A percentile compares a stretch with the other conserved stretches of the same genome.
Evolutionary conservation across 2,888 invertebrate genomes (phyloP).

Genomic region (Timema podura): DNA sequence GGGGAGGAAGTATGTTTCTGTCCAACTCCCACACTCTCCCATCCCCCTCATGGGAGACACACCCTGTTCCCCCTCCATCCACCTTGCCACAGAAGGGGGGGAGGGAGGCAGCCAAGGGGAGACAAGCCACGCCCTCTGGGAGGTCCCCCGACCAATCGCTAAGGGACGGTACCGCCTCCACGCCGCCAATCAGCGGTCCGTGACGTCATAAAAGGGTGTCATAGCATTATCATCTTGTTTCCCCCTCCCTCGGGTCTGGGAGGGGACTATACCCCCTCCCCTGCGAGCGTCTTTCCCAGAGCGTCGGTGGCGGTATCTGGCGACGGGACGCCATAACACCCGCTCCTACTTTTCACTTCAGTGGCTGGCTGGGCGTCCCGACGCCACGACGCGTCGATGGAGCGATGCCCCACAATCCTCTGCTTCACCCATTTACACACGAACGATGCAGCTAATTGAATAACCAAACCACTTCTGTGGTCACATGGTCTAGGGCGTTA

Average conservation of each 20-base stretch:
- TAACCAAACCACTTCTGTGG: too few relatives aligned
- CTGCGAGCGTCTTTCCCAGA: slow-evolving; percentile 17
- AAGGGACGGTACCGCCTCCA: slow-evolving; percentile 34
- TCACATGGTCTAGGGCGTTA: too few relatives aligned
- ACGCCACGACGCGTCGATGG: too few relatives aligned
- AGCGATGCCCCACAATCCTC: too few relatives aligned
- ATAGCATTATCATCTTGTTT: slow-evolving; percentile 32
- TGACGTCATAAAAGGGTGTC: slow-evolving; percentile 28
- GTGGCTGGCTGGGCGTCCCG: too few relatives aligned
- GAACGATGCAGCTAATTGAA: too few relatives aligned
- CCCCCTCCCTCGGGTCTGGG: slow-evolving; percentile 19
- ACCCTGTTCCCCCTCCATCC: neutral
- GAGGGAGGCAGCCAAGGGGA: neutral
- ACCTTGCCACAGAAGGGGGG: too few relatives aligned
- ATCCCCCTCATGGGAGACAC: slow-evolving; percentile 26
- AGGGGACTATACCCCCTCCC: slow-evolving; percentile 20
- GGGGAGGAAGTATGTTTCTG: too few relatives aligned
- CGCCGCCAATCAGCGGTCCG: slow-evolving; percentile 36
- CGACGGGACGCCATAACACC: slow-evolving; percentile 36
- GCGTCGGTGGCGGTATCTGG: slow-evolving; percentile 43
- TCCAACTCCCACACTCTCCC: slow-evolving; percentile 28
- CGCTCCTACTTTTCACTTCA: too few relatives aligned
- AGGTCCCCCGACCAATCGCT: slow-evolving; percentile 32
- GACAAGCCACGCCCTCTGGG: slow-evolving; percentile 21
- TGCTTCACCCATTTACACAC: too few relatives aligned